phyloP scores from a whole-genome alignment of 2,888 invertebrate species.

The Tetrapedia diversipes region DNA sequence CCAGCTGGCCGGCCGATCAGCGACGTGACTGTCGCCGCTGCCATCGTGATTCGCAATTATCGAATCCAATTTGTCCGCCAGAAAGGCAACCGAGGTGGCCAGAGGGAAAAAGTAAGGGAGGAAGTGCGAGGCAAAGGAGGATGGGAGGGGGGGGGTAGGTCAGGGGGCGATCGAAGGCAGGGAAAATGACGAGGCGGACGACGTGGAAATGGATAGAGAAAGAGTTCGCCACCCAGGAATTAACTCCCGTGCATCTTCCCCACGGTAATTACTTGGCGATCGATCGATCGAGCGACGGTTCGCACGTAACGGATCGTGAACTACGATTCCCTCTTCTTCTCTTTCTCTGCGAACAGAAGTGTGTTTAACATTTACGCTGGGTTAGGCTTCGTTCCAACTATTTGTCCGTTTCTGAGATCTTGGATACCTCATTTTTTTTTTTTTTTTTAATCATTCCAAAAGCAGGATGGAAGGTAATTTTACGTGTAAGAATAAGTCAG shows the following conservation, averaged over 20 bases:
- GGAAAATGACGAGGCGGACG: slow-evolving; percentile 56
- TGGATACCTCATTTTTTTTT: no score
- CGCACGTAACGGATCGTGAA: no score
- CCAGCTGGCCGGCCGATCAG: slow-evolving; percentile 60
- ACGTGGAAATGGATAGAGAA: slow-evolving; percentile 57
- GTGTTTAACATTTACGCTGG: no score
- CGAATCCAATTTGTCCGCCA: slow-evolving; percentile 71
- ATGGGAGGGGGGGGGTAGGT: slow-evolving; percentile 3
- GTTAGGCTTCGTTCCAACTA: no score
- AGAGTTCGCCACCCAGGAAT: slow-evolving; percentile 49
- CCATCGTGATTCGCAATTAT: slow-evolving; percentile 70
- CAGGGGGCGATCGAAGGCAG: slow-evolving; percentile 42
- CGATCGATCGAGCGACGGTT: slow-evolving; percentile 57
- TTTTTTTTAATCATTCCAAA: no score
- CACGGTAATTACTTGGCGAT: slow-evolving; percentile 61
- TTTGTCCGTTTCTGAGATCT: no score
- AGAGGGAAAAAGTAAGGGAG: neutral
- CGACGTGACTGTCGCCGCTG: slow-evolving; percentile 65
- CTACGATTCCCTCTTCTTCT: no score
- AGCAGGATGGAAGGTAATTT: no score
- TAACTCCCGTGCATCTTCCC: slow-evolving; percentile 60
- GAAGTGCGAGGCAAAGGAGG: slow-evolving; percentile 30
- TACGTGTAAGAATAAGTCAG: no score
- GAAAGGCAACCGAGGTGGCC: slow-evolving; percentile 40
- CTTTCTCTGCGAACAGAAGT: no score